phyloP scores from a whole-genome alignment of 2,113 vertebrate species.

The Amphiprion ocellaris region DNA sequence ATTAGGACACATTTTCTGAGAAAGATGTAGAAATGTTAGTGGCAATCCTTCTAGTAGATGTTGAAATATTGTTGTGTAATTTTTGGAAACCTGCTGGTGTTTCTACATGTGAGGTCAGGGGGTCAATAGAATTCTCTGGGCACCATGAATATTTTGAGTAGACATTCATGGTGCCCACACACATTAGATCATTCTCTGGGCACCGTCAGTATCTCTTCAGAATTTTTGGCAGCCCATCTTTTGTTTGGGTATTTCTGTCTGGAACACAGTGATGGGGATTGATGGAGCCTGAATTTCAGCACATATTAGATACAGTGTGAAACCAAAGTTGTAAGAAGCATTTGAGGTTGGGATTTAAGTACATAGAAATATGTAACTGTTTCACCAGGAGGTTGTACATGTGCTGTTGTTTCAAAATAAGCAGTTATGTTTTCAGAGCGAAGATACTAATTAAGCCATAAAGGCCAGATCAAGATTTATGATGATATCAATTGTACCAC shows the following conservation, averaged over 20 bases:
- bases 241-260: neutral
- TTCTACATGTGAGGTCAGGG: too few relatives aligned
- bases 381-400: neutral
- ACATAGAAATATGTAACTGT: neutral
- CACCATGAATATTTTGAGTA: neutral
- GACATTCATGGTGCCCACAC: neutral
- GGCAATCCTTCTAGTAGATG: too few relatives aligned
- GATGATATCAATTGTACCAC: constrained; percentile 35
- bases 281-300: neutral
- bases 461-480: constrained; percentile 30
- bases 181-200: neutral
- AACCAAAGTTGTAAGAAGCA: neutral
- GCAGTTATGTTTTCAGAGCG: constrained; percentile 3
- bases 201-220: neutral
- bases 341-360: neutral
- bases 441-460: constrained; percentile 8
- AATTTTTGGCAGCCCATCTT: neutral
- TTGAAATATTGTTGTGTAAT: too few relatives aligned
- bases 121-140: too few relatives aligned
- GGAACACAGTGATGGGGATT: neutral
- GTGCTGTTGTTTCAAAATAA: neutral
- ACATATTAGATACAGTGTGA: neutral
- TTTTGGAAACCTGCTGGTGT: too few relatives aligned
- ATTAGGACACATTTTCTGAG: too few relatives aligned
- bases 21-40: too few relatives aligned